Evolutionary conservation across 1,140 invertebrate genomes (phyloP), one percentile per base, ranked within the genome.

Genomic region (Neocloeon triangulifer): DNA sequence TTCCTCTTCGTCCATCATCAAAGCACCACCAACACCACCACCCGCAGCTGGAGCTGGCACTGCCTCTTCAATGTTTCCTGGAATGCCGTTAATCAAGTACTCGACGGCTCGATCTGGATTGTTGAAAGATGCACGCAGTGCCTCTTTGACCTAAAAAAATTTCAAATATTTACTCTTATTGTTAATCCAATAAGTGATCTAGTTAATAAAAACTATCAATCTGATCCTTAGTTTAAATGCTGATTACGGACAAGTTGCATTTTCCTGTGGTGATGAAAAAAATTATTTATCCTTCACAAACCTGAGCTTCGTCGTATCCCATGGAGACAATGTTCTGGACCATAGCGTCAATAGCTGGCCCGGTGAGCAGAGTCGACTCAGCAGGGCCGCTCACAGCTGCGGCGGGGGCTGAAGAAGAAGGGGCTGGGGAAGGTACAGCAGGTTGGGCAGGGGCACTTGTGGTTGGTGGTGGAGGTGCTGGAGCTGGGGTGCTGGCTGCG

Each of bases 31-130:
- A 39, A 25, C 34, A 16, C 23, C n/a, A 8, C 12, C 34, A 10
- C 9, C 33, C 19, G 36, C n/a, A 19, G 41, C 37, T 22, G 39
- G 12, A 4, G 26, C 37, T 17, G 37, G 19, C 30, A 33, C 26
- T 36, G 22, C 30, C 35, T 28, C 7, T 21, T 19, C 17, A 25
- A 40, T 13, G 9, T 40, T 49, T 28, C 56, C 60, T 22, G 79
- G 79, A 45, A 86, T 85, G 33, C 82, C 82, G 40, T 69, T 85
- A 41, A 97, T 67, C 33, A 98, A 65, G 59, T 97, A 98, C 60
- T 99, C 94, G 12, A 97, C 94, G 39, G 94, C 94, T 56, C 92
- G 66, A 50, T 98, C 91, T 20, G 91, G 85, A 56, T 98, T 97
- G 51, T 94, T 96, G 53, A 81, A 97, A 48, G 88, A 94, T n/a